Percentiles rank a stretch among this genome's conserved stretches.
phyloP scores from a whole-genome alignment of 2,113 vertebrate genomes.

The Theristicus caerulescens region DNA sequence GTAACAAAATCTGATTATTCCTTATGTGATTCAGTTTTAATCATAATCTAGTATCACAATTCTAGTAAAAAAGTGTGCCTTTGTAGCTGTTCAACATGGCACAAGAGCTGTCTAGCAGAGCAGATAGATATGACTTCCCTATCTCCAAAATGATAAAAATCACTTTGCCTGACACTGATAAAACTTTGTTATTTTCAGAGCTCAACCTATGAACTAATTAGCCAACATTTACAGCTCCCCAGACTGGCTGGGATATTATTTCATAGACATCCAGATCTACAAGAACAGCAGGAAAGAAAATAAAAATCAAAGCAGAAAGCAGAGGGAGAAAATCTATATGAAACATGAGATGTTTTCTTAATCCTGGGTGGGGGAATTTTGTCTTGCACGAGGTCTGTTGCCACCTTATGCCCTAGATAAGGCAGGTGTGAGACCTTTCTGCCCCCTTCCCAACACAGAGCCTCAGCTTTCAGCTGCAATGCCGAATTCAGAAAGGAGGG shows the following conservation, averaged over 20 bases:
- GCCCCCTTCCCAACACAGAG: neutral
- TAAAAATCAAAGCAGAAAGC: neutral
- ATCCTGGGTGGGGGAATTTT: rapidly evolving
- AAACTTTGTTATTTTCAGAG: neutral
- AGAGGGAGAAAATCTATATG: neutral
- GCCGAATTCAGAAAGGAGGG: neutral
- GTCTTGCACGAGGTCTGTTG: neutral
- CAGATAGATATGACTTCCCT: neutral
- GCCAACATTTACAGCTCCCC: neutral
- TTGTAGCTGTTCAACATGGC: neutral
- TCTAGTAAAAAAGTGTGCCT: neutral
- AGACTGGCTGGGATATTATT: conserved; percentile 6
- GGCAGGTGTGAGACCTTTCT: neutral
- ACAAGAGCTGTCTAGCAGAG: neutral
- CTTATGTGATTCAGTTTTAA: conserved; percentile 44
- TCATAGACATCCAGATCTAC: neutral
- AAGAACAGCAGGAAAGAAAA: neutral
- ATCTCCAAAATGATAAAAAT: neutral
- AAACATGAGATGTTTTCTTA: neutral
- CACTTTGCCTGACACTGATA: neutral
- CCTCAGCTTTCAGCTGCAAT: neutral
- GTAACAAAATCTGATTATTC: conserved; percentile 39
- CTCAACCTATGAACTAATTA: conserved; percentile 3
- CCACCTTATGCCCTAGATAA: rapidly evolving
- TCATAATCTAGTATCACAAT: neutral